Conservation (phyloP, 2,888 invertebrate species). For the Mythimna loreyi region DNA sequence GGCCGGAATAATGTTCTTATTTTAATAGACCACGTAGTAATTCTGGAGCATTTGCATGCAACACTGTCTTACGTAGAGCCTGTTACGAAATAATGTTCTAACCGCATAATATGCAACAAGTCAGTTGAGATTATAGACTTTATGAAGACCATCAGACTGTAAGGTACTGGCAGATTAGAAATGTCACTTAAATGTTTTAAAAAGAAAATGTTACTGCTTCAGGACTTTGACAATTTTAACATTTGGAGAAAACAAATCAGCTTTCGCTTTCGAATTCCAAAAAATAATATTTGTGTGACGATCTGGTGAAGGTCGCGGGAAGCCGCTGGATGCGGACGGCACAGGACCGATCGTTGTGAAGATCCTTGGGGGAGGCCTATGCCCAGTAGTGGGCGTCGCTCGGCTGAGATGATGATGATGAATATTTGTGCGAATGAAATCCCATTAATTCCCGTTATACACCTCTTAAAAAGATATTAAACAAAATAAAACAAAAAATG, state of each 20-base stretch:
- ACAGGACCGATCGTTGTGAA: no score
- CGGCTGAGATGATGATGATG: no score
- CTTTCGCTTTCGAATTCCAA: not conserved
- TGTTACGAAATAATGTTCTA: slow-evolving; percentile 19
- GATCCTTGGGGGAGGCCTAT: no score
- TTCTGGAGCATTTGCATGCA: slow-evolving; percentile 54
- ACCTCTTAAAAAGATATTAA: not conserved
- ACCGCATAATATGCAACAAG: slow-evolving; percentile 20
- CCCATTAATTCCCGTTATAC: not conserved
- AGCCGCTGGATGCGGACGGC: no score
- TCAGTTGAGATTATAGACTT: slow-evolving; percentile 2
- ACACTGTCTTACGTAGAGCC: slow-evolving; percentile 39
- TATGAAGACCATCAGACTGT: not conserved
- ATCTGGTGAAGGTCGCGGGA: no score
- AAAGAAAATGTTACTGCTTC: not conserved
- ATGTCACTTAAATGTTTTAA: slow-evolving; percentile 1
- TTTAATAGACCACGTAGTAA: slow-evolving; percentile 46
- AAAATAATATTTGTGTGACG: not conserved
- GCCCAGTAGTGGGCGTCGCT: no score
- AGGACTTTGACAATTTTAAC: not conserved
- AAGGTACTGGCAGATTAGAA: not conserved
- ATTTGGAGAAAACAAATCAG: not conserved
- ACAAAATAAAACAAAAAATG: not conserved
- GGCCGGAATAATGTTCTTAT: slow-evolving; percentile 51
- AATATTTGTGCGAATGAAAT: not conserved